Conservation (phyloP, 2,113 vertebrate genomes). For the Rutilus rutilus region DNA sequence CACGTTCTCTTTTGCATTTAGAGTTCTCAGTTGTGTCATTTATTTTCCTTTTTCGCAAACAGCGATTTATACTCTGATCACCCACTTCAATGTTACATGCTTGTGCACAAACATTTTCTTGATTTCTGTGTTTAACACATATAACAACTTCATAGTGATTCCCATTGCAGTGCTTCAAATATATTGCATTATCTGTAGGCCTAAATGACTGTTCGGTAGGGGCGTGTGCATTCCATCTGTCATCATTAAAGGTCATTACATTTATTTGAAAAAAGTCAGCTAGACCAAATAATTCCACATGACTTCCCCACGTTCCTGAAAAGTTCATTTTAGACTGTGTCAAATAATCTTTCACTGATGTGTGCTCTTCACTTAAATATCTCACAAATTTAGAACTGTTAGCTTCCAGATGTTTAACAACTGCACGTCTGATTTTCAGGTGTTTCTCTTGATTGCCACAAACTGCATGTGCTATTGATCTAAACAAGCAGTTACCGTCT, state of each 20-base stretch:
- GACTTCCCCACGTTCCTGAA: background rate
- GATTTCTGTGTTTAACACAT: background rate
- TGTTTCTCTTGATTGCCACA: constrained; percentile 34
- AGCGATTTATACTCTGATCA: background rate
- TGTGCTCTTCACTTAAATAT: background rate
- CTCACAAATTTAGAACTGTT: background rate
- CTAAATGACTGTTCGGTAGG: background rate
- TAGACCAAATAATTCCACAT: background rate
- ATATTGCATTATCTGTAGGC: background rate
- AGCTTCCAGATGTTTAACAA: background rate
- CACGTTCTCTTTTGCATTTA: too few species aligned
- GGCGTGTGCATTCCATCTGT: background rate
- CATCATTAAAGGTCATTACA: background rate
- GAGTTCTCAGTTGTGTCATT: too few species aligned
- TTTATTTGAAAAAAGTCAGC: background rate
- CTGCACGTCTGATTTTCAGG: constrained; percentile 27
- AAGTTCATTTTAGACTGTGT: background rate
- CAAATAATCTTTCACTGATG: background rate
- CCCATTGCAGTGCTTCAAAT: constrained; percentile 5
- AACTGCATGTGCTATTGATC: constrained; percentile 17
- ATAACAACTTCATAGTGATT: constrained; percentile 4
- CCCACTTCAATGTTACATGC: background rate
- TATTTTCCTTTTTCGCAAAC: too few species aligned
- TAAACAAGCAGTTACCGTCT: constrained; percentile 54
- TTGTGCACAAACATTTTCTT: constrained; percentile 15